Conservation (phyloP, 2,113 vertebrate genomes). For the Oryzias celebensis region DNA sequence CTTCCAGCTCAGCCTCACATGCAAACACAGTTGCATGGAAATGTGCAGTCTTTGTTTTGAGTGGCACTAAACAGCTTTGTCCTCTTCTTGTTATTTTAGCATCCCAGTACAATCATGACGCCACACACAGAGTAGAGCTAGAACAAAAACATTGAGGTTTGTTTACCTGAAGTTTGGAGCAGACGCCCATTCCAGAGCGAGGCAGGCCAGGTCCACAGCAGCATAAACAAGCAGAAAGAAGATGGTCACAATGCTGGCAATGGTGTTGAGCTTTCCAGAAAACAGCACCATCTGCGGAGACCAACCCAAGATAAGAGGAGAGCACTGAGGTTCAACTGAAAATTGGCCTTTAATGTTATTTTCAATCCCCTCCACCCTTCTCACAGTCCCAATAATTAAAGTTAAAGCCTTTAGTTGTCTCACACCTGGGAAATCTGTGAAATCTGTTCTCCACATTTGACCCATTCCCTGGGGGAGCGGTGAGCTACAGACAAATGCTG, state of each 20-base stretch:
- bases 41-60: constrained; percentile 41
- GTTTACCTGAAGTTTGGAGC: constrained; percentile 86
- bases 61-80: constrained; percentile 60
- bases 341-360: background rate
- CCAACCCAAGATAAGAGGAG: background rate
- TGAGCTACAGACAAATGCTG: too few species aligned
- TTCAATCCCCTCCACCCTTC: background rate
- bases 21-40: constrained; percentile 35
- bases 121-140: constrained; percentile 9
- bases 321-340: background rate
- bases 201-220: constrained; percentile 87
- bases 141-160: background rate
- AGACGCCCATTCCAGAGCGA: constrained; percentile 89
- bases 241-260: constrained; percentile 88
- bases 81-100: constrained; percentile 67
- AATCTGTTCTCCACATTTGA: too few species aligned
- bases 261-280: constrained; percentile 83
- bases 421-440: too few species aligned
- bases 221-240: constrained; percentile 92
- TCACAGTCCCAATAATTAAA: too few species aligned
- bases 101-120: constrained; percentile 8
- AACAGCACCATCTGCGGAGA: constrained; percentile 62
- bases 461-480: too few species aligned
- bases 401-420: too few species aligned
- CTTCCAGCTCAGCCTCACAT: too few species aligned